These are phyloP conservation scores for Emydocephalus ijimae DNA, from an alignment of 2,113 vertebrate genomes.

Conservation along the genomic window DNA sequence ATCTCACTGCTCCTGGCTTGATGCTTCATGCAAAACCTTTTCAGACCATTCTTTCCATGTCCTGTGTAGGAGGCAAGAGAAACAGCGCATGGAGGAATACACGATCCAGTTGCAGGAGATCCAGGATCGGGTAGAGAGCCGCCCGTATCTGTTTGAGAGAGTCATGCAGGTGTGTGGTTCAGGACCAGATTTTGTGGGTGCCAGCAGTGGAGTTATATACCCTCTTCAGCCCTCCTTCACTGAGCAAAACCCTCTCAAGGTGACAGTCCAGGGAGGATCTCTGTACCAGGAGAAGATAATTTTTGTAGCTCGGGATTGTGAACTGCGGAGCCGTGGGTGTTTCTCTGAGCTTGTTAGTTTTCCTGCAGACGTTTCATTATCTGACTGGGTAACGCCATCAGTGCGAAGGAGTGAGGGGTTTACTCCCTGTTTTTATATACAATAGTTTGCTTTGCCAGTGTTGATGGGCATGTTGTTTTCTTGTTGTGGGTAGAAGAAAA, in stretches of 20 bases:
- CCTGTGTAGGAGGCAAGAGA: constrained; percentile 49
- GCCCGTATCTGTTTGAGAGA: constrained; percentile 65
- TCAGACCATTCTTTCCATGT: not conserved
- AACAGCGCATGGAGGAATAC: constrained; percentile 54
- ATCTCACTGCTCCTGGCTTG: not conserved
- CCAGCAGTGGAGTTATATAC: not conserved
- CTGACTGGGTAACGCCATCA: not conserved
- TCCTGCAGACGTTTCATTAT: not conserved
- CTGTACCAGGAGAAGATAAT: not conserved
- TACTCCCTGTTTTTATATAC: not conserved
- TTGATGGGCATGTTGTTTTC: not conserved
- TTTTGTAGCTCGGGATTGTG: not conserved
- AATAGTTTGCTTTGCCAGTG: not conserved
- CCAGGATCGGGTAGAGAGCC: constrained; percentile 56
- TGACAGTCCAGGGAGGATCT: not conserved
- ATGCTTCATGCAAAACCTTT: not conserved
- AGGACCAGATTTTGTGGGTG: not conserved
- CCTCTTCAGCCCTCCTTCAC: not conserved
- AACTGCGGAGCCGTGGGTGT: not conserved
- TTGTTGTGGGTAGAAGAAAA: not conserved
- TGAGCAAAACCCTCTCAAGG: not conserved
- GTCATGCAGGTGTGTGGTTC: constrained; percentile 60
- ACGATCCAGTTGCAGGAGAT: constrained; percentile 52
- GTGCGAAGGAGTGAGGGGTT: not conserved
- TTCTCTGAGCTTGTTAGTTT: not conserved